phyloP scores from a whole-genome alignment of 2,797 vertebrate species.

The Peromyscus nudipes region DNA sequence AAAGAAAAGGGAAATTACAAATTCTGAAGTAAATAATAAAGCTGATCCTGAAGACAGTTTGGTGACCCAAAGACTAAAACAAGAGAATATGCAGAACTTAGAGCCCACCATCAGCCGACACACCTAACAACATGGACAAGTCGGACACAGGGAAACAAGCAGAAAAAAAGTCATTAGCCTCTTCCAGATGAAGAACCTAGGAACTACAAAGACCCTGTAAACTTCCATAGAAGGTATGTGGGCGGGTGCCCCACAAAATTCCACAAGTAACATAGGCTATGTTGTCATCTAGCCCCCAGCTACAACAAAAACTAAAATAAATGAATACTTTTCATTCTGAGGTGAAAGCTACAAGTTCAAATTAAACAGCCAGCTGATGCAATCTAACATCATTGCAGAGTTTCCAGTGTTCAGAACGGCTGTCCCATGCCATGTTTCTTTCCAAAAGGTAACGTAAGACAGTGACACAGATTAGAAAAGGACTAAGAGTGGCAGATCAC shows the following conservation, averaged over 20 bases:
- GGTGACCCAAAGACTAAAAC: neutral
- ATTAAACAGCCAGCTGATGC: neutral
- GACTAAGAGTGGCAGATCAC: neutral
- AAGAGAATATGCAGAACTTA: neutral
- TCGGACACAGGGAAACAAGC: neutral
- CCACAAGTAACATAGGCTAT: neutral
- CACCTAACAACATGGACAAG: neutral
- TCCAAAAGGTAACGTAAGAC: no score
- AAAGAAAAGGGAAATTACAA: conserved; percentile 35
- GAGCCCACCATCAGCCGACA: neutral
- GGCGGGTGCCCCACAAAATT: neutral
- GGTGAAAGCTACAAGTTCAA: neutral
- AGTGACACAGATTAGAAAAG: neutral
- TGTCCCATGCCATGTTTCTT: neutral
- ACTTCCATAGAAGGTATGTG: neutral
- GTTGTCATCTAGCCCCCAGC: neutral
- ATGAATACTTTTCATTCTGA: conserved; percentile 1
- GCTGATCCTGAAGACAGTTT: neutral
- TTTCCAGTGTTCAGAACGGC: conserved; percentile 20
- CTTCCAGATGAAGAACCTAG: neutral
- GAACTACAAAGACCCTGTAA: conserved; percentile 17
- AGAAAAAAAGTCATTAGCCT: neutral
- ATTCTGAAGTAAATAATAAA: conserved; percentile 50
- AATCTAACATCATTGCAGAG: neutral
- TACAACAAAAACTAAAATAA: neutral